These are phyloP conservation scores for Habrosyne pyritoides DNA, from an alignment of 2,888 invertebrate genomes.

Conservation along the genomic window DNA sequence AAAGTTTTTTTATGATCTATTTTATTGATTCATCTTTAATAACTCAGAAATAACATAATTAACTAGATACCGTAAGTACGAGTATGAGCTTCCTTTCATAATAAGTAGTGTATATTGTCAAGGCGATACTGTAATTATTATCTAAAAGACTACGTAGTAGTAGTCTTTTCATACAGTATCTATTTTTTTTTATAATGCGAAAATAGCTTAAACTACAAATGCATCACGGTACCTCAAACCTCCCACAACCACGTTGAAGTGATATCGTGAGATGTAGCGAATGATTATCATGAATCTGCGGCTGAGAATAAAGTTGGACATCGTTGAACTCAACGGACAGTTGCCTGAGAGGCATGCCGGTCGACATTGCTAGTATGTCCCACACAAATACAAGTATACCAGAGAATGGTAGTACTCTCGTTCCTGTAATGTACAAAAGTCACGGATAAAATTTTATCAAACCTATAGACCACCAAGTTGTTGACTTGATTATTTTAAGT, in stretches of 20 bases:
- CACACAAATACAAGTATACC: conserved; percentile 86
- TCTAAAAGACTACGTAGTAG: no score
- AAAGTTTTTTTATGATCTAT: no score
- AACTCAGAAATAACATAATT: no score
- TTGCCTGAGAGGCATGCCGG: conserved; percentile 78
- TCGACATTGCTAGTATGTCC: conserved; percentile 85
- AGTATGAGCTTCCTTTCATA: no score
- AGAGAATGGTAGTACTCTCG: conserved; percentile 88
- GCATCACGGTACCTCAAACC: conserved; percentile 71
- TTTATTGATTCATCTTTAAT: no score
- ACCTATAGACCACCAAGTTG: no score
- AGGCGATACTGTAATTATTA: no score
- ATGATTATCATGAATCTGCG: conserved; percentile 78
- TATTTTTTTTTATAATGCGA: no score
- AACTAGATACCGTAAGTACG: no score
- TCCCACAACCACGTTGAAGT: conserved; percentile 81
- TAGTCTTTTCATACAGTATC: no score
- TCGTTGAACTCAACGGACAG: conserved; percentile 86
- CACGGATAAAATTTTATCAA: background rate
- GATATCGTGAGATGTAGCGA: conserved; percentile 73
- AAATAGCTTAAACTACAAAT: conserved; percentile 33
- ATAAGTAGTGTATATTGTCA: no score
- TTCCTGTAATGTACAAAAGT: conserved; percentile 54
- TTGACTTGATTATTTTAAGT: no score
- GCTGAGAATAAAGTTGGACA: conserved; percentile 83